Evolutionary conservation across 2,888 invertebrate genomes (phyloP).

Genomic region (Drosophila hamatofila): DNA sequence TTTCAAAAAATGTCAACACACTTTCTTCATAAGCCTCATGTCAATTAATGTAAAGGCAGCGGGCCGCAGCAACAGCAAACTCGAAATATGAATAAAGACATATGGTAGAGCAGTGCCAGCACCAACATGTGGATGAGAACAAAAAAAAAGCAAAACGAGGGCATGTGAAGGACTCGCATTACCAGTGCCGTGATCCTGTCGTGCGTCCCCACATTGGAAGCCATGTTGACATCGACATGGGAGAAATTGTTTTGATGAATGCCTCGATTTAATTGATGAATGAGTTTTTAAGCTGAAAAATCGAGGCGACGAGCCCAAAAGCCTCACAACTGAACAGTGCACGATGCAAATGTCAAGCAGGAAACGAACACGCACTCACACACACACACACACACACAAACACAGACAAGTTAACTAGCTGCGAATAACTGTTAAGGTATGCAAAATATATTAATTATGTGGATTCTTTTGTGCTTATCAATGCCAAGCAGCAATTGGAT

Average conservation of each 20-base stretch:
- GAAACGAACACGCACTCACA: background rate
- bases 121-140: background rate
- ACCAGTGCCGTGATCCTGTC: background rate
- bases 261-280: conserved; percentile 83
- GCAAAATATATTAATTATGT: background rate
- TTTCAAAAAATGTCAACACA: conserved; percentile 26
- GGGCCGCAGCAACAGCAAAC: conserved; percentile 3
- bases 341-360: conserved; percentile 36
- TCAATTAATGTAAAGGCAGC: conserved; percentile 57
- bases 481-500: background rate
- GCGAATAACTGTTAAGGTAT: background rate
- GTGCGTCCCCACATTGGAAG: conserved; percentile 42
- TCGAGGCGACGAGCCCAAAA: conserved; percentile 37
- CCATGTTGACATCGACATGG: conserved; percentile 69
- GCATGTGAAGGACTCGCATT: conserved; percentile 19
- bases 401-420: background rate
- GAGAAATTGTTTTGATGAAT: conserved; percentile 82
- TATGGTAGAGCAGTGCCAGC: conserved; percentile 3
- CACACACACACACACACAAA: background rate
- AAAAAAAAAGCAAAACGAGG: background rate
- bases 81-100: conserved; percentile 6
- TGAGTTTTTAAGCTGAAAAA: conserved; percentile 80
- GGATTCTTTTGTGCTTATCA: background rate
- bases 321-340: conserved; percentile 27
- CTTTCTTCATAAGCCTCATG: conserved; percentile 30